phyloP scores from a whole-genome alignment of 2,888 invertebrate species.

The Acanthopleura granulata region DNA sequence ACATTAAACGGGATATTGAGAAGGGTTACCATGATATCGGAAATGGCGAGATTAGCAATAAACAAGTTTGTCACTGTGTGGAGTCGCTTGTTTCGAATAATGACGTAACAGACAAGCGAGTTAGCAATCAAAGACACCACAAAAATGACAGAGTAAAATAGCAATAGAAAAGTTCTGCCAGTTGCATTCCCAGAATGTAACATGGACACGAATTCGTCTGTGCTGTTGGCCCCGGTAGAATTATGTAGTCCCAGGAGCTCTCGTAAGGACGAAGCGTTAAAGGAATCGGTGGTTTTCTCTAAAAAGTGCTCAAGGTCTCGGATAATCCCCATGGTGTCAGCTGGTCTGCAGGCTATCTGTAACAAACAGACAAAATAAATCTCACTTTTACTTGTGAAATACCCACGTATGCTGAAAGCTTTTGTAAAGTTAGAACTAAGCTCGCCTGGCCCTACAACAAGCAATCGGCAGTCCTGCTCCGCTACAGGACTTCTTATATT shows the following conservation, averaged over 20 bases:
- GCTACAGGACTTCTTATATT: too few relatives aligned
- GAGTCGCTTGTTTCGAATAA: constrained; percentile 55
- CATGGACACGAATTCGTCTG: constrained; percentile 20
- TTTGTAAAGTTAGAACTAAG: too few relatives aligned
- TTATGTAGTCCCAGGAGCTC: constrained; percentile 27
- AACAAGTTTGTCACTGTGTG: constrained; percentile 65
- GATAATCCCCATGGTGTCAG: constrained; percentile 29
- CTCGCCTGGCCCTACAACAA: too few relatives aligned
- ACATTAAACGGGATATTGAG: constrained; percentile 71
- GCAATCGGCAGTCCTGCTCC: too few relatives aligned
- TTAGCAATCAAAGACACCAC: constrained; percentile 60
- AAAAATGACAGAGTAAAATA: constrained; percentile 49
- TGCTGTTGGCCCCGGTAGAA: constrained; percentile 21
- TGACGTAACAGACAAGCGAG: constrained; percentile 60
- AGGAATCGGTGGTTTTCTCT: constrained; percentile 24
- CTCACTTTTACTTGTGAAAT: too few relatives aligned
- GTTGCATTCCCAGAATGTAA: constrained; percentile 24
- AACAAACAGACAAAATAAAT: too few relatives aligned
- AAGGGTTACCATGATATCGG: constrained; percentile 60
- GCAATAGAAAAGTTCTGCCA: constrained; percentile 34
- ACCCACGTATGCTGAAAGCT: too few relatives aligned
- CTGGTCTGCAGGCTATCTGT: too few relatives aligned
- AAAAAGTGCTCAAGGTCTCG: constrained; percentile 30
- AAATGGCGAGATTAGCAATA: constrained; percentile 61
- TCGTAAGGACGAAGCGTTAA: constrained; percentile 24